Evolutionary conservation across 2,888 invertebrate species (phyloP).

Genomic region (Tigriopus californicus): DNA sequence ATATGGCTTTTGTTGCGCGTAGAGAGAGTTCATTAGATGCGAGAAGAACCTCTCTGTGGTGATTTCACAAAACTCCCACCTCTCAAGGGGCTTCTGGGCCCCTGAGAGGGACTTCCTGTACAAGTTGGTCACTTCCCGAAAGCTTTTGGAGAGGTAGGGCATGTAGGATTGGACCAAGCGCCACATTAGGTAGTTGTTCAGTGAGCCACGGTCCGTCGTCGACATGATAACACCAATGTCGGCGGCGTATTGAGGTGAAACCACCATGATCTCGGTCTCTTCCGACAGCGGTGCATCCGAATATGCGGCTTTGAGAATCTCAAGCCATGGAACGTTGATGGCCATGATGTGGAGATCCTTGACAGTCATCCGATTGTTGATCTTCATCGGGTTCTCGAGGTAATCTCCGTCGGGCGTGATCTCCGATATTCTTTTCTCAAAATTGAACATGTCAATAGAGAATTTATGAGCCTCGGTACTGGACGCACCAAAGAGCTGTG

Average conservation of each 20-base stretch:
- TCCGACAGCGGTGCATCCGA: slow-evolving; percentile 32
- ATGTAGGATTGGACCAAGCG: slow-evolving; percentile 34
- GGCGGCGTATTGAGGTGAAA: slow-evolving; percentile 34
- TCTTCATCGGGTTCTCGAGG: slow-evolving; percentile 27
- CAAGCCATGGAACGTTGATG: slow-evolving; percentile 20
- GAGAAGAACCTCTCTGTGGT: slow-evolving; percentile 23
- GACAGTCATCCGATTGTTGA: slow-evolving; percentile 8
- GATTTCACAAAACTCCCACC: slow-evolving; percentile 36
- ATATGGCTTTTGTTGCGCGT: not conserved
- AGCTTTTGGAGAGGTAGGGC: slow-evolving; percentile 35
- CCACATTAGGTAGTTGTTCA: slow-evolving; percentile 42
- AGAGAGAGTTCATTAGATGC: not conserved
- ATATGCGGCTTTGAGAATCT: slow-evolving; percentile 31
- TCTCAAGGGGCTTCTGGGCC: slow-evolving; percentile 23
- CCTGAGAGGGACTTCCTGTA: slow-evolving; percentile 22
- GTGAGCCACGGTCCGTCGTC: slow-evolving; percentile 24
- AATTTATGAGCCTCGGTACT: slow-evolving; percentile 31
- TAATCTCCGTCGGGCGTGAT: slow-evolving; percentile 28
- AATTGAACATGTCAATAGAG: slow-evolving; percentile 34
- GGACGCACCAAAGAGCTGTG: slow-evolving; percentile 31
- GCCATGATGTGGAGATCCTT: slow-evolving; percentile 14
- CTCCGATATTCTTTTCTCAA: slow-evolving; percentile 37
- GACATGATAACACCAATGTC: slow-evolving; percentile 35
- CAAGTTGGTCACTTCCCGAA: slow-evolving; percentile 22
- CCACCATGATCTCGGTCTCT: slow-evolving; percentile 34